A percentile compares a stretch with the other conserved stretches of the same genome.
Conservation (phyloP, 53 echinoderm and acorn worm genomes). For the Henricia sp. region DNA sequence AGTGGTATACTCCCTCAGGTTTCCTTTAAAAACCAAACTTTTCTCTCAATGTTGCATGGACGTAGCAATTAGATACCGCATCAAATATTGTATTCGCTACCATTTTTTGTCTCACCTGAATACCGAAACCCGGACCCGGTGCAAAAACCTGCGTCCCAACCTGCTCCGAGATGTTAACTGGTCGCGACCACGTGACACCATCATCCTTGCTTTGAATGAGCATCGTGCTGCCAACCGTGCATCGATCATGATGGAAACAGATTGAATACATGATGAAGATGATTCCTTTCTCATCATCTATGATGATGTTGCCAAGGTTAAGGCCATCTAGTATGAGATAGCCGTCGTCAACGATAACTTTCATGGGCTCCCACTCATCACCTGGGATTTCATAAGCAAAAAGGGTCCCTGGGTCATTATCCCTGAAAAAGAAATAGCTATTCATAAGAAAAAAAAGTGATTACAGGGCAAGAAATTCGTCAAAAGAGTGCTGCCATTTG, state of each 20-base stretch:
- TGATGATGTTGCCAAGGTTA: conserved; percentile 79
- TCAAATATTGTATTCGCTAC: no score
- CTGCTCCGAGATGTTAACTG: conserved; percentile 67
- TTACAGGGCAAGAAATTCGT: no score
- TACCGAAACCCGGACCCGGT: conserved; percentile 86
- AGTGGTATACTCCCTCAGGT: no score
- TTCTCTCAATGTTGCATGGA: no score
- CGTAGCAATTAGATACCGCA: no score
- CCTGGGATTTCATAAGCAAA: conserved; percentile 52
- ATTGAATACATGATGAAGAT: conserved; percentile 83
- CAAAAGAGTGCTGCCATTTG: no score
- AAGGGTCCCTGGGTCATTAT: no score
- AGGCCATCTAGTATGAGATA: conserved; percentile 72
- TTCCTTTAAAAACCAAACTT: no score
- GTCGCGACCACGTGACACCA: conserved; percentile 79
- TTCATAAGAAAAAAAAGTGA: no score
- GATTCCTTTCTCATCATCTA: conserved; percentile 72
- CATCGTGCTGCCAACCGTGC: conserved; percentile 55
- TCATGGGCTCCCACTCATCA: conserved; percentile 69
- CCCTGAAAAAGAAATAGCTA: no score
- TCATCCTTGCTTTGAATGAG: conserved; percentile 78
- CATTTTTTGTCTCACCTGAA: no score
- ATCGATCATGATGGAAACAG: conserved; percentile 77
- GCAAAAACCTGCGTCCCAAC: conserved; percentile 66
- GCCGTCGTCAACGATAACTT: conserved; percentile 83